phyloP scores from a whole-genome alignment of 2,797 vertebrate species.

The Hypotaenidia okinawae region DNA sequence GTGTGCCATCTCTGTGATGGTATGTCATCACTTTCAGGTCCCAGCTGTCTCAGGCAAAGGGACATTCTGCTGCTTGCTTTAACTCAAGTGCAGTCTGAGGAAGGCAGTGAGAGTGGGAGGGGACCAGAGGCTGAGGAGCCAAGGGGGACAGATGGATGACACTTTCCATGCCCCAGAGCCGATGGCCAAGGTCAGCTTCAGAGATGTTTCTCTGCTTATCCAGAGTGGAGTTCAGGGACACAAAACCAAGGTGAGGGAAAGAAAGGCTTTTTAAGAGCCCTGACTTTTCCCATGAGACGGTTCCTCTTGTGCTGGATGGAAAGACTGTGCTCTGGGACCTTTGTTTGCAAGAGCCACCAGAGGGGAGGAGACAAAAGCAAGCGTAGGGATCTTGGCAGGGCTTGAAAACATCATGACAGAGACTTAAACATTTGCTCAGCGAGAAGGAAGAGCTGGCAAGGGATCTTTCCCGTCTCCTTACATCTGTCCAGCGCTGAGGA shows the following conservation, averaged over 20 bases:
- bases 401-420: not conserved
- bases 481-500: not conserved
- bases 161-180: not conserved
- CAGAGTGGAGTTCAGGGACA: not conserved
- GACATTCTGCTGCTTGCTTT: not conserved
- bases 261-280: not conserved
- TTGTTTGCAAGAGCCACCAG: not conserved
- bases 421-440: not conserved
- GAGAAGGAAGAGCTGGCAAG: constrained; percentile 34
- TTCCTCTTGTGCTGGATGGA: not conserved
- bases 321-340: not conserved
- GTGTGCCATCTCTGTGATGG: not conserved
- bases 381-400: not conserved
- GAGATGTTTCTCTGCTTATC: not conserved
- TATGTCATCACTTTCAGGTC: not conserved
- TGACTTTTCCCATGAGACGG: not conserved
- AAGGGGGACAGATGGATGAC: no score
- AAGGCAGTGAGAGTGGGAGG: accelerated
- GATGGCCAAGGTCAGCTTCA: not conserved
- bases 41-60: not conserved
- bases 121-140: no score
- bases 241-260: not conserved
- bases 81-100: not conserved
- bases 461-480: not conserved
- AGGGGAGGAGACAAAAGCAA: not conserved